These are phyloP conservation scores for Caenorhabditis briggsae DNA, from an alignment of 1,140 invertebrate genomes.

Conservation along the genomic window DNA sequence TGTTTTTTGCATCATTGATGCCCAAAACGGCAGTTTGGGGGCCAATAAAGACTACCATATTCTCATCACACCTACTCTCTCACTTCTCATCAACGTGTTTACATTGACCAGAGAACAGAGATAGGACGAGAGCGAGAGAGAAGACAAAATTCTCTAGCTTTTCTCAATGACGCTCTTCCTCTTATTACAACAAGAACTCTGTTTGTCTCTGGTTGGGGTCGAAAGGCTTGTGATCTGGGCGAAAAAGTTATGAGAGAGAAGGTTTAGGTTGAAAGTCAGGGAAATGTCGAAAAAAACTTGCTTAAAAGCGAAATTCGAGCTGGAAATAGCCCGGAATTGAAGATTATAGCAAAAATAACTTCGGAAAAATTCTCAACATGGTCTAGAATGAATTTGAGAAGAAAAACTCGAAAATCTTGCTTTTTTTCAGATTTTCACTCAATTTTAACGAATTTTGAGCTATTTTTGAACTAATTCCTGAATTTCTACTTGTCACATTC, in stretches of 20 bases:
- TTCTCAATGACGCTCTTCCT: constrained; percentile 13
- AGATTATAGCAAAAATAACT: too few species aligned
- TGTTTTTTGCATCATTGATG: constrained; percentile 19
- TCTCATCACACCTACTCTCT: not conserved
- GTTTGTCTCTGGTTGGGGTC: constrained; percentile 27
- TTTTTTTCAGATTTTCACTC: too few species aligned
- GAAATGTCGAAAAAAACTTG: not conserved
- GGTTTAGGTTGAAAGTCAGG: not conserved
- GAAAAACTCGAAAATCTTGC: too few species aligned
- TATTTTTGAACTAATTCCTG: too few species aligned
- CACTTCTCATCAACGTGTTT: constrained; percentile 9
- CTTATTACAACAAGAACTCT: constrained; percentile 46
- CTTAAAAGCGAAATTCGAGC: not conserved
- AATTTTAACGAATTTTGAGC: too few species aligned
- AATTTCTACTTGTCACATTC: too few species aligned
- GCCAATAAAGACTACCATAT: not conserved
- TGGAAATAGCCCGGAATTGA: not conserved
- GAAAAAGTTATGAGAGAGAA: not conserved
- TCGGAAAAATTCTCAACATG: too few species aligned
- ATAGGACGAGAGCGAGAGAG: not conserved
- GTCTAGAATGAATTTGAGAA: too few species aligned
- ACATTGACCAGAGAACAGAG: constrained; percentile 48
- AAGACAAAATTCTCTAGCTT: not conserved
- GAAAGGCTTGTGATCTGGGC: not conserved
- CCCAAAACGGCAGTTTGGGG: not conserved